phyloP scores from a whole-genome alignment of 2,888 invertebrate genomes.

The Limnephilus auricula region DNA sequence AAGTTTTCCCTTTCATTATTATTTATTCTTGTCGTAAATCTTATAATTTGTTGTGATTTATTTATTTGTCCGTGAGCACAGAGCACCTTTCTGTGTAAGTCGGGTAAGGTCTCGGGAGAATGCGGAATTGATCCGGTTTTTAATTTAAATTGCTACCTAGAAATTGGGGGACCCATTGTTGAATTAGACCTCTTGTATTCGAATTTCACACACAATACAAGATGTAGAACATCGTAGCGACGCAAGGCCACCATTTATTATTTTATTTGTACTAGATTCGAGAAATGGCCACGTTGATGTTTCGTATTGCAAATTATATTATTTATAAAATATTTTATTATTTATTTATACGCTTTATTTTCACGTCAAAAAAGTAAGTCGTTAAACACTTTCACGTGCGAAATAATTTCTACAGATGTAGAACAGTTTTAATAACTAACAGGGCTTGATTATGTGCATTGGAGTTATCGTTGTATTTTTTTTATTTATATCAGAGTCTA shows the following conservation, averaged over 20 bases:
- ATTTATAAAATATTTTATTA: neutral
- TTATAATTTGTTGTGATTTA: neutral
- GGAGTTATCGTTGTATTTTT: neutral
- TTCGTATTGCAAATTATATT: neutral
- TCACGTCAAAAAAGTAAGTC: neutral
- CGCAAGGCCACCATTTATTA: conserved; percentile 14
- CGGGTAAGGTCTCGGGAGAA: neutral
- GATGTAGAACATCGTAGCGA: neutral
- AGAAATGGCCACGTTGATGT: conserved; percentile 1
- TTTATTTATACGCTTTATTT: neutral
- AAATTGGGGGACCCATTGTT: conserved; percentile 43
- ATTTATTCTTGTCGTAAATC: neutral
- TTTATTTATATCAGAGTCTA: neutral
- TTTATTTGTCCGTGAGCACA: neutral
- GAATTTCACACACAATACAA: conserved; percentile 37
- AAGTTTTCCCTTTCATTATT: neutral
- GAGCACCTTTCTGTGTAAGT: neutral
- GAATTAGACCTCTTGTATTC: conserved; percentile 44
- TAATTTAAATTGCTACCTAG: conserved; percentile 53
- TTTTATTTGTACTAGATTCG: conserved; percentile 22
- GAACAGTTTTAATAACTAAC: neutral
- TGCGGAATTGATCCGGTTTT: conserved; percentile 58
- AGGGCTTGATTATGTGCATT: neutral
- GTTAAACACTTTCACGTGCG: neutral
- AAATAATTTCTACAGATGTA: neutral